Evolutionary conservation across 2,888 invertebrate genomes (phyloP).

Genomic region (Mimachlamys varia): DNA sequence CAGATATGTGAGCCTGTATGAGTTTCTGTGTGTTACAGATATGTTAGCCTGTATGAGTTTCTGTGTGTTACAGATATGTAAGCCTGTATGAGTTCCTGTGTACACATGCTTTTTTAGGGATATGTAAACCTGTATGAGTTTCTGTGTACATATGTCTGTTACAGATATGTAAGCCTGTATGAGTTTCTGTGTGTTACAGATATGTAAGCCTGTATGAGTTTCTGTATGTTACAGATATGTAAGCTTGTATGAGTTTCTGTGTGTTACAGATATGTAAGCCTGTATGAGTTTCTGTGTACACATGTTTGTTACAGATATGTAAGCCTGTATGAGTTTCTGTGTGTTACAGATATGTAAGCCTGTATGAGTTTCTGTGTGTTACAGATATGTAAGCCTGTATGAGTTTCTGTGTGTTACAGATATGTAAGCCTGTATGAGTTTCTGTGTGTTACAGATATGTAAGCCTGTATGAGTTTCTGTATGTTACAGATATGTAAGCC

Average conservation of each 20-base stretch:
- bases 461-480: conserved; percentile 57
- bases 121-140: background rate
- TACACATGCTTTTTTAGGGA: background rate
- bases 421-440: too few species aligned
- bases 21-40: conserved; percentile 56
- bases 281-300: background rate
- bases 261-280: too few species aligned
- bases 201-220: background rate
- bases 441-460: too few species aligned
- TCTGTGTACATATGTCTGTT: too few species aligned
- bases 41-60: background rate
- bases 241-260: too few species aligned
- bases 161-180: too few species aligned
- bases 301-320: conserved; percentile 55
- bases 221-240: too few species aligned
- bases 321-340: conserved; percentile 69
- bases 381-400: too few species aligned
- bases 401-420: conserved; percentile 68
- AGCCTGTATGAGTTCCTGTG: conserved; percentile 55
- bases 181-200: conserved; percentile 56
- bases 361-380: too few species aligned
- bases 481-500: too few species aligned
- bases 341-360: background rate
- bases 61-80: too few species aligned
- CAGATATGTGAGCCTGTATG: conserved; percentile 67